Percentiles rank a stretch among this genome's conserved stretches.
These are phyloP conservation scores for Aphodius sticticus DNA, from an alignment of 2,888 invertebrate species.

Conservation along the genomic window DNA sequence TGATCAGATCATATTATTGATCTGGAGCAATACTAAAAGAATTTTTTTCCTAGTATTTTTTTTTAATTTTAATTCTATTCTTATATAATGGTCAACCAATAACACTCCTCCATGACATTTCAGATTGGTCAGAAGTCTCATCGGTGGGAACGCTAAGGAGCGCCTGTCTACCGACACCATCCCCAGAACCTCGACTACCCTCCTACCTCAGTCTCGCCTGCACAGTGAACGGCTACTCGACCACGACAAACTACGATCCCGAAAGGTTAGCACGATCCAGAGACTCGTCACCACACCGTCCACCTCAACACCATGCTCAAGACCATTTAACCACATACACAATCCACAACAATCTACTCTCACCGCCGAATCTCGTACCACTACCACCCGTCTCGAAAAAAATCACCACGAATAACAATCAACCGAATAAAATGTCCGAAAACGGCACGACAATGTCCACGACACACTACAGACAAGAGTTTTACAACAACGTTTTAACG, in stretches of 20 bases:
- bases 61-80: no score
- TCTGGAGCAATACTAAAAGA: no score
- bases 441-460: constrained; percentile 37
- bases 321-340: constrained; percentile 45
- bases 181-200: constrained; percentile 71
- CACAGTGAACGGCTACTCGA: constrained; percentile 90
- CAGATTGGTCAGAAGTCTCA: constrained; percentile 63
- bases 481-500: constrained; percentile 46
- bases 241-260: constrained; percentile 86
- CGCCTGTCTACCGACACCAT: constrained; percentile 55
- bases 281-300: constrained; percentile 74
- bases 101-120: constrained; percentile 45
- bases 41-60: no score
- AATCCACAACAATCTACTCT: constrained; percentile 55
- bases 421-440: constrained; percentile 24
- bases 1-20: no score
- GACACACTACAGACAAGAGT: constrained; percentile 48
- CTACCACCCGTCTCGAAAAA: constrained; percentile 39
- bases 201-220: constrained; percentile 90
- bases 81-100: no score
- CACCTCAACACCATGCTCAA: constrained; percentile 41
- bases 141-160: constrained; percentile 64
- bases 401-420: constrained; percentile 32
- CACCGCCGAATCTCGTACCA: constrained; percentile 59
- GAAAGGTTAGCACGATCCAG: constrained; percentile 68